Evolutionary conservation across 2,888 invertebrate species (phyloP).

Genomic region (Pinctada fucata): DNA sequence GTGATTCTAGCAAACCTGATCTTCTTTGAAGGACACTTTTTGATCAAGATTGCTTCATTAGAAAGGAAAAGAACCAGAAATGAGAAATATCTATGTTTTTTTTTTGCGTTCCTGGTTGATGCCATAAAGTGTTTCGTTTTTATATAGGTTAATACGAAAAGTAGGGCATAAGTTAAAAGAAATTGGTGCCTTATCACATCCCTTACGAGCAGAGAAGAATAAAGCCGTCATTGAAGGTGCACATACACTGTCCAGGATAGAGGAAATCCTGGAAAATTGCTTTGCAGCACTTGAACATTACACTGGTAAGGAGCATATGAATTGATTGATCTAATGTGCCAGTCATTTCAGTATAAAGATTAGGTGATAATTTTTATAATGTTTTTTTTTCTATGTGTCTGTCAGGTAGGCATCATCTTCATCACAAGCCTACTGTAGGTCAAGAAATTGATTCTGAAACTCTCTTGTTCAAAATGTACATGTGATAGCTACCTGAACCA

Average conservation of each 20-base stretch:
- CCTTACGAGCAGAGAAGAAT: constrained; percentile 66
- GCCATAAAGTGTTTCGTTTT: background rate
- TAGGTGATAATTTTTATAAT: background rate
- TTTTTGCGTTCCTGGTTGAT: too few relatives aligned
- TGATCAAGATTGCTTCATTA: too few relatives aligned
- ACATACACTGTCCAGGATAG: constrained; percentile 71
- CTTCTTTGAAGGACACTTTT: too few relatives aligned
- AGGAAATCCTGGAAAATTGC: constrained; percentile 74
- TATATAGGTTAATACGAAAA: constrained; percentile 65
- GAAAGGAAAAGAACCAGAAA: too few relatives aligned
- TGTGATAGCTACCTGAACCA: too few relatives aligned
- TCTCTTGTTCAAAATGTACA: too few relatives aligned
- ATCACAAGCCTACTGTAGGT: too few relatives aligned
- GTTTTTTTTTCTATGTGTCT: too few relatives aligned
- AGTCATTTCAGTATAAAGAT: background rate
- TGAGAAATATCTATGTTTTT: too few relatives aligned
- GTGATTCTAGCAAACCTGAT: too few relatives aligned
- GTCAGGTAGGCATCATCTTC: too few relatives aligned
- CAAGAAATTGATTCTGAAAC: too few relatives aligned
- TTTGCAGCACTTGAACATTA: constrained; percentile 71
- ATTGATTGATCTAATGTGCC: background rate
- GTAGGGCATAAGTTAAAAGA: constrained; percentile 70
- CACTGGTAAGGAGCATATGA: constrained; percentile 62
- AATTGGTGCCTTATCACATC: constrained; percentile 66
- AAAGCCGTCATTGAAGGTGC: constrained; percentile 66